A percentile compares a stretch with the other conserved stretches of the same genome.
Evolutionary conservation across 2,888 invertebrate genomes (phyloP).

Genomic region (Diaprepes abbreviatus): DNA sequence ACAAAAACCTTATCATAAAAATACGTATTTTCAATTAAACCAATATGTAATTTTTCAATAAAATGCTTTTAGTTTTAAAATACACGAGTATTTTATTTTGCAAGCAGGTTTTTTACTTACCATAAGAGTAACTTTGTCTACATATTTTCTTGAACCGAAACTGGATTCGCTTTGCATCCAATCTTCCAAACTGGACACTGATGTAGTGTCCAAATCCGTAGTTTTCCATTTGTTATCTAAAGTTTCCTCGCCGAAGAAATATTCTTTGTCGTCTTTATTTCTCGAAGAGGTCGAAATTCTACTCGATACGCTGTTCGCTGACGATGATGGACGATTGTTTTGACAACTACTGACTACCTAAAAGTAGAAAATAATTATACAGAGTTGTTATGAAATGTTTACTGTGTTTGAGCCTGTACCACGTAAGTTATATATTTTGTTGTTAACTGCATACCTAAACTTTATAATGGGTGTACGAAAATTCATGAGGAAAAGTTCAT

Average conservation of each 20-base stretch:
- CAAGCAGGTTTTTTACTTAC: constrained; percentile 54
- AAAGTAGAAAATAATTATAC: constrained; percentile 29
- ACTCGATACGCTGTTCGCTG: constrained; percentile 61
- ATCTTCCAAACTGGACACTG: constrained; percentile 65
- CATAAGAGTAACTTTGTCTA: constrained; percentile 63
- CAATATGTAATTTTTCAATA: too few relatives aligned
- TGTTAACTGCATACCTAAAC: too few relatives aligned
- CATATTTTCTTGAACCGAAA: constrained; percentile 63
- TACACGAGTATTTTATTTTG: not conserved
- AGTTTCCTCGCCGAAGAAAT: constrained; percentile 64
- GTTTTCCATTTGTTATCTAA: constrained; percentile 63
- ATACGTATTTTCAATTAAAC: too few relatives aligned
- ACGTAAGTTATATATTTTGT: too few relatives aligned
- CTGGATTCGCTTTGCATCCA: constrained; percentile 61
- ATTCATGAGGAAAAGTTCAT: too few relatives aligned
- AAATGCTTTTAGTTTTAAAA: not conserved
- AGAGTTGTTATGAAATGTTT: too few relatives aligned
- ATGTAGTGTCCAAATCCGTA: constrained; percentile 61
- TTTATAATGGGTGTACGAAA: too few relatives aligned
- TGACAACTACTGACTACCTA: constrained; percentile 78
- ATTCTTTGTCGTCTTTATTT: constrained; percentile 62
- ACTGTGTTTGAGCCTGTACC: too few relatives aligned
- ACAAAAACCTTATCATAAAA: too few relatives aligned
- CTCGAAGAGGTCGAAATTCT: constrained; percentile 59
- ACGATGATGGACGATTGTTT: constrained; percentile 69